Conservation (phyloP, 2,113 vertebrate species). For the Psittacula cyanocephala region DNA sequence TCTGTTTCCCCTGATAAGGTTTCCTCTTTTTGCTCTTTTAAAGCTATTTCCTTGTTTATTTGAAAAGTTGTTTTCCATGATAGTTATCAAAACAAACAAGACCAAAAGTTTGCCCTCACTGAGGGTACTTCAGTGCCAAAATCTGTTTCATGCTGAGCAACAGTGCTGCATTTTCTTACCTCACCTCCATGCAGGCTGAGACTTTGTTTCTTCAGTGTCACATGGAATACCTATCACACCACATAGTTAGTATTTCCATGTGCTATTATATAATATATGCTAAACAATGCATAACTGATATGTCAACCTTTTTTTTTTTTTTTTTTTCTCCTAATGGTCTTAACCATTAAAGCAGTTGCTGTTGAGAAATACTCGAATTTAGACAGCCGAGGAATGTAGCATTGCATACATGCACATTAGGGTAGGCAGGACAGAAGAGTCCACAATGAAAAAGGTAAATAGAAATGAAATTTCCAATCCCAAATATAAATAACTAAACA, state of each 20-base stretch:
- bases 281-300: neutral
- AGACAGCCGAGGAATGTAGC: neutral
- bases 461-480: neutral
- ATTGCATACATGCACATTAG: neutral
- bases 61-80: neutral
- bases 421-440: neutral
- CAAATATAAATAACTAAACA: neutral
- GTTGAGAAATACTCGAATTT: neutral
- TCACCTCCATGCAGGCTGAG: neutral
- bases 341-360: neutral
- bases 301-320: neutral
- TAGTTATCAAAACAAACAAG: neutral
- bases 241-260: neutral
- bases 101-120: neutral
- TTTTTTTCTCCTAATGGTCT: neutral
- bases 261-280: neutral
- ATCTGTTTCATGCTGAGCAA: neutral
- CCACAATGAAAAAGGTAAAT: neutral
- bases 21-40: neutral
- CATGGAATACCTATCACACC: neutral
- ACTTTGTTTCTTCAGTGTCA: neutral
- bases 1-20: neutral
- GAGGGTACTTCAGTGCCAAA: neutral
- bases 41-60: neutral
- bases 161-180: neutral